phyloP scores from a whole-genome alignment of 2,113 vertebrate genomes.

The Forbesichthys agassizii region DNA sequence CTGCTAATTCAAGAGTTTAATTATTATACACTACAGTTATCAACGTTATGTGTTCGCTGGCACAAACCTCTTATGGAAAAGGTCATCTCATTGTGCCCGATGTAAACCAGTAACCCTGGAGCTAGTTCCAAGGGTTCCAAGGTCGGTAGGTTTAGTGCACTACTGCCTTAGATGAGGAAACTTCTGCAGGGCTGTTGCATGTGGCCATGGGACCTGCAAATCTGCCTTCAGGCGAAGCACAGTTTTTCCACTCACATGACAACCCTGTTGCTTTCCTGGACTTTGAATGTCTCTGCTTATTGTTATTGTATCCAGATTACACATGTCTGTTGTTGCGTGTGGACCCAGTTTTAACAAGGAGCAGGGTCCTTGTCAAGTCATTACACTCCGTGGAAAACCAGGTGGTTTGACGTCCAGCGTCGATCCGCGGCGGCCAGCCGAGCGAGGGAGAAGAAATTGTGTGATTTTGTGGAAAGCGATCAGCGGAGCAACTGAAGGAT shows the following conservation, averaged over 20 bases:
- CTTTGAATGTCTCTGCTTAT: constrained; percentile 14
- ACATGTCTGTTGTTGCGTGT: constrained; percentile 24
- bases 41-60: not conserved
- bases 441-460: constrained; percentile 34
- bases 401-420: constrained; percentile 33
- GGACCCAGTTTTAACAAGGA: constrained; percentile 50
- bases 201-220: not conserved
- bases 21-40: not conserved
- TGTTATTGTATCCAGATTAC: constrained; percentile 22
- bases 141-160: too few species aligned
- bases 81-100: too few species aligned
- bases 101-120: too few species aligned
- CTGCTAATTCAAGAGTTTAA: not conserved
- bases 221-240: not conserved
- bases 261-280: not conserved
- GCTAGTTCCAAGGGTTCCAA: too few species aligned
- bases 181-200: too few species aligned
- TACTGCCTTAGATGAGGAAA: too few species aligned
- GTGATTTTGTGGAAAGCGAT: constrained; percentile 53
- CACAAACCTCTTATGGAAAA: too few species aligned
- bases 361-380: constrained; percentile 23
- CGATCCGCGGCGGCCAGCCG: constrained; percentile 20
- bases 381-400: not conserved
- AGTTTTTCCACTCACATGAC: not conserved
- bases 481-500: constrained; percentile 54